Base-by-base conservation (phyloP, 2,888 invertebrate species). In the Diarsia rubi region DNA sequence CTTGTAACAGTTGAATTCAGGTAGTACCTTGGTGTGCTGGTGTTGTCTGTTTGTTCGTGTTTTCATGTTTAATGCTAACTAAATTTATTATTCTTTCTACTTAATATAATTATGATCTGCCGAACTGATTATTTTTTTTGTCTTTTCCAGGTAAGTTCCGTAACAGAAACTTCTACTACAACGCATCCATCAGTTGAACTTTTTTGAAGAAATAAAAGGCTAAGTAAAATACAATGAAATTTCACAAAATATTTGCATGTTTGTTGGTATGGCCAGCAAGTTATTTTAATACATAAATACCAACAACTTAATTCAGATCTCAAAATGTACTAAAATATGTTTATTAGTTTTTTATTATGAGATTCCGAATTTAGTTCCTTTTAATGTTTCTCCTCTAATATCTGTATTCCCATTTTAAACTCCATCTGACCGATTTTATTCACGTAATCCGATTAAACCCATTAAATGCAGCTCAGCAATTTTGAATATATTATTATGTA, bases 91-190 rank as follows among this genome's bases (percentile, higher is more conserved):
- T 54, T 27, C 8, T 6, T 24, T 24, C 14, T 54, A 16, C 54
- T 9, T 0, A 52, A 27, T 1, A 16, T 52, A 2, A 52, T 24
- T 37, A 44, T 24, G 12, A 6, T 16, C 27, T 54, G 21, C 24
- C 44, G 44, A 54, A 45, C 66, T 75, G 14, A 80, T 49, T 12
- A 37, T 0, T 37, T 0, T 65, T 64, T n/a, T 37, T 78, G 14
- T 54, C 31, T 54, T 67, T 84, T 83, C 6, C 75, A 85, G 84
- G 84, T 85, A 80, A 65, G 83, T 59, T 2, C 19, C 9, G 0
- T 19, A 0, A 24, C 11, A 0, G 0, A 19, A 11, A 42, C 14
- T 21, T 14, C n/a, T 27, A 14, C 27, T 66, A 2, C 21, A 42
- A 27, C 16, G 16, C 45, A 24, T 24, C 24, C 0, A 42, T 21